Base-by-base conservation (phyloP, 2,888 invertebrate genomes). In the Crepidodera aurea region DNA sequence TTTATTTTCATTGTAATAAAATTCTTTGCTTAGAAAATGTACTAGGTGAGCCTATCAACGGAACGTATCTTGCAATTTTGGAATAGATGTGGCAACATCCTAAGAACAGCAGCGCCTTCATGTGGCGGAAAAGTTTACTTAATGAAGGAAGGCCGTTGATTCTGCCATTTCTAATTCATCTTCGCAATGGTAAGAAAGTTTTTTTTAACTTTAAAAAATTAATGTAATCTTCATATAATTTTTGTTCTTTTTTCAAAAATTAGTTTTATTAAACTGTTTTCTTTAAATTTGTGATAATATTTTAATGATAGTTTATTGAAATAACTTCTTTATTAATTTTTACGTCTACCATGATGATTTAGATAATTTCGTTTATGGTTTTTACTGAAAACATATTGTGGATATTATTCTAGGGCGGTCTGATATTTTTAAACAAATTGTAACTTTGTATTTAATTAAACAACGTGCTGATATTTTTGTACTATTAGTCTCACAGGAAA, bases 401-500 rank as follows among this genome's bases (percentile, higher is more conserved):
- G 89, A 88, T 82, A 83, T 75, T 80, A 79, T 80, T 85, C 89
- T 89, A 89, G 89, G 89, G 89, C 89, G 89, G 89, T 88, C 89
- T 89, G 89, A 89, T 75, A 22, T 6, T 25, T 15, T 5, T n/a
- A 37, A 13, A 10, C 7, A 12, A 15, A 8, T 27, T 53, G 15
- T 42, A 16, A 12, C 22, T 19, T 19, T 18, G 32, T 40, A 12
- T n/a, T 19, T 29, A 15, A 8, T 19, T 29, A 13, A 15, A 1
- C 1, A 12, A 10, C 13, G n/a, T 37, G 25, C 4, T 44, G 10
- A 29, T 2, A 19, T 48, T 5, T 32, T 18, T 15, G 0, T 3
- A 22, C 6, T 22, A n/a, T 22, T 83, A 98, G 99, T 98, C 98
- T 85, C 99, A 99, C 86, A 91, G 99, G 81, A 99, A 99, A 83